These are phyloP conservation scores for Blastobasis lacticolella DNA, from an alignment of 2,888 invertebrate species.

Conservation along the genomic window DNA sequence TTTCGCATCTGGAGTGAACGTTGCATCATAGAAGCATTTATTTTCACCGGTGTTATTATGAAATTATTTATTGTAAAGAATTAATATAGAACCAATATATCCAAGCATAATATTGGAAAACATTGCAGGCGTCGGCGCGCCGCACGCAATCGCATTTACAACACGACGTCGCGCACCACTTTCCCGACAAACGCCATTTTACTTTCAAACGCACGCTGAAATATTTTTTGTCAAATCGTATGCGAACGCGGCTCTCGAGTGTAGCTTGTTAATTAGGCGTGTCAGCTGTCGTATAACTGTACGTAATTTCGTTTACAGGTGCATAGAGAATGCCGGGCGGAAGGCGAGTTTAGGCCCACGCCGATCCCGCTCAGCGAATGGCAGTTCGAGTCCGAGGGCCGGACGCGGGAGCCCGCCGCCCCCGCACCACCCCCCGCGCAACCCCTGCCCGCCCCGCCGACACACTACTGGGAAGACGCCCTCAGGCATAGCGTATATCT, in stretches of 20 bases:
- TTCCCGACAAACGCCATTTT: conserved; percentile 61
- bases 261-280: conserved; percentile 15
- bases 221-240: conserved; percentile 29
- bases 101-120: conserved; percentile 40
- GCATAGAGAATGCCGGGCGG: conserved; percentile 34
- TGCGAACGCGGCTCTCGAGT: conserved; percentile 6
- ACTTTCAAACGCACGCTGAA: conserved; percentile 68
- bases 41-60: too few species aligned
- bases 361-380: conserved; percentile 58
- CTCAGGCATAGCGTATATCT: conserved; percentile 79
- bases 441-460: conserved; percentile 38
- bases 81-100: too few species aligned
- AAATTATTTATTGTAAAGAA: too few species aligned
- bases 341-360: conserved; percentile 53
- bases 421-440: conserved; percentile 29
- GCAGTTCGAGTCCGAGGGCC: conserved; percentile 32
- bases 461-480: conserved; percentile 79
- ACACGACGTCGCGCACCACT: conserved; percentile 49
- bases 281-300: conserved; percentile 13
- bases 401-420: conserved; percentile 37
- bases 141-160: conserved; percentile 14
- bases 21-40: too few species aligned
- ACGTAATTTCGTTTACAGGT: conserved; percentile 39
- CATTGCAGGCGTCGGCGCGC: conserved; percentile 19
- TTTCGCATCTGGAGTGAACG: too few species aligned